Base-by-base conservation (phyloP, 2,113 vertebrate species). In the Nipponia nippon region DNA sequence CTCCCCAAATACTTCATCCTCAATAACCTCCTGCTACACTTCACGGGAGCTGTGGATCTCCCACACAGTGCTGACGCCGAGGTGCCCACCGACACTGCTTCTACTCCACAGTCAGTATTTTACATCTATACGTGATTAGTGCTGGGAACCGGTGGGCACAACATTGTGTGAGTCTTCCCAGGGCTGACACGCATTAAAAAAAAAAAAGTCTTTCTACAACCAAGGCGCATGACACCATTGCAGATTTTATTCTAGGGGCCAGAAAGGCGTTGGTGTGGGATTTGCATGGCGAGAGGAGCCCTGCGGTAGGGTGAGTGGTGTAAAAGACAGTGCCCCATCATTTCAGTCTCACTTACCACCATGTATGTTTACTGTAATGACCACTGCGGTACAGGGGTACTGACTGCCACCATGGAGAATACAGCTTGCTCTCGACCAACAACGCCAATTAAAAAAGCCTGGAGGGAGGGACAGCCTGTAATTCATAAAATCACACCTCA, bases 71-170 rank as follows among this genome's bases (percentile, higher is more conserved):
- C 44, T 2, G 6, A 23, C 2, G 9, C 30, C 0, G 9, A 69
- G 40, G 7, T 5, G 7, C 14, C 19, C 62, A 30, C 13, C 2
- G 2, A 38, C 50, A 25, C 80, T 17, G 75, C 6, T 78, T 52
- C 40, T 30, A 17, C 11, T 42, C 20, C 34, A 77, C 53, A 66
- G 40, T 55, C 63, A 52, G 40, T 47, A 25, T 36, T 65, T n/a
- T 13, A 20, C 34, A 59, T 2, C 23, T 14, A 5, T 5, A 19
- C 0, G 0, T 7, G 58, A 22, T 1, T 7, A 36, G 16, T 0
- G 5, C n/a, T 49, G 72, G 76, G 53, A 72, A 50, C 53, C 12
- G 32, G 6, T 16, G 38, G 47, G 10, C 30, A 50, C n/a, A 55
- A 25, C 34, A n/a, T 6, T 0, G 0, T 19, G 13, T 46, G 30